phyloP scores from a whole-genome alignment of 64 coral and sea anemone genomes.

The Montipora efflorescens region DNA sequence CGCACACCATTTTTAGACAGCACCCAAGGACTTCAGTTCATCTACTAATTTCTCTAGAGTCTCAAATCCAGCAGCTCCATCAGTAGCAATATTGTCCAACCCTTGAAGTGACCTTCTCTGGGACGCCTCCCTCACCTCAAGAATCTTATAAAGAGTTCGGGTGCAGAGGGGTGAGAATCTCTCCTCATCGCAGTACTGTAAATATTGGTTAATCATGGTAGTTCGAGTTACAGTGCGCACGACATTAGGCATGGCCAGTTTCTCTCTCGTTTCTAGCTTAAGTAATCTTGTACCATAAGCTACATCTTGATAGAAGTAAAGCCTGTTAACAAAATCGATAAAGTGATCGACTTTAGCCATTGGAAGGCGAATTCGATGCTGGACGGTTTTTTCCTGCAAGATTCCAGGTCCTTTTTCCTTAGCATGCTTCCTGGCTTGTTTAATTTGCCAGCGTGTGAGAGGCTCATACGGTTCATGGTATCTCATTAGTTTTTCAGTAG shows the following conservation, averaged over 20 bases:
- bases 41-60: conserved; percentile 32
- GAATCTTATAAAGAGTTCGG: background rate
- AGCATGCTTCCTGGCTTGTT: conserved; percentile 69
- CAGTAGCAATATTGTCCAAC: background rate
- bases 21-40: conserved; percentile 11
- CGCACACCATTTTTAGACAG: background rate
- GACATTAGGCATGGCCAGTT: conserved; percentile 18
- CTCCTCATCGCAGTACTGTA: conserved; percentile 7
- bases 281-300: conserved; percentile 16
- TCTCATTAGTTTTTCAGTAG: conserved; percentile 36
- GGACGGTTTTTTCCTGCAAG: conserved; percentile 35
- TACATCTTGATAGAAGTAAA: conserved; percentile 11
- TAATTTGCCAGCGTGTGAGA: conserved; percentile 57
- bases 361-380: background rate
- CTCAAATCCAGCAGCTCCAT: conserved; percentile 50
- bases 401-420: conserved; percentile 45
- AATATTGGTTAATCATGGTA: conserved; percentile 19
- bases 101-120: too few species aligned
- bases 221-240: conserved; percentile 7
- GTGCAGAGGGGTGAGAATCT: background rate
- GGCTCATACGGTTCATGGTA: conserved; percentile 46
- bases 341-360: conserved; percentile 4
- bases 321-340: background rate
- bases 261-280: background rate
- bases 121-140: too few species aligned